phyloP scores from a whole-genome alignment of 2,113 vertebrate species.

The Notarius quadriscutis region DNA sequence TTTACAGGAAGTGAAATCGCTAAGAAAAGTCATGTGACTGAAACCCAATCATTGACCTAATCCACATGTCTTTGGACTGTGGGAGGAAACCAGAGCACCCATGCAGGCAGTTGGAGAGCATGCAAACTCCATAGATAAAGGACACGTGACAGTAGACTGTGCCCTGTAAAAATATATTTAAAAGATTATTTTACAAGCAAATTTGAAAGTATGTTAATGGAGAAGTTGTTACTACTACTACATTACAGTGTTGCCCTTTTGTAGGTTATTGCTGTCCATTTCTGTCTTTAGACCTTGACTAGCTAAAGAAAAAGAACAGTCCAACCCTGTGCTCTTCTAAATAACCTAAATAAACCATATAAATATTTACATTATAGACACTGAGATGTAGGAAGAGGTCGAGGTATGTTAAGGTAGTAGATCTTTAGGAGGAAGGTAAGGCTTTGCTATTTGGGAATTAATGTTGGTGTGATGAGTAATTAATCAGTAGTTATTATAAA shows the following conservation, averaged over 20 bases:
- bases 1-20: no score
- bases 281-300: not conserved
- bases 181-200: not conserved
- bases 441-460: not conserved
- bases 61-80: no score
- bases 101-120: no score
- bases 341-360: not conserved
- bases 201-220: not conserved
- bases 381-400: not conserved
- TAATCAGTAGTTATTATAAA: not conserved
- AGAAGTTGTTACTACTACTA: not conserved
- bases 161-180: not conserved
- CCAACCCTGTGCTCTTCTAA: not conserved
- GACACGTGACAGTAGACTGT: no score
- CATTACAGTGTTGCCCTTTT: not conserved
- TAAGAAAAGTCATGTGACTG: no score
- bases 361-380: not conserved
- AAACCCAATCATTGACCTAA: no score
- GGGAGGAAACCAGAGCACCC: no score
- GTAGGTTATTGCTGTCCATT: not conserved
- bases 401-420: not conserved
- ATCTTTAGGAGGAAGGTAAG: not conserved
- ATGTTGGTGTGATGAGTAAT: not conserved
- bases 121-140: no score
- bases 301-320: not conserved